Evolutionary conservation across 2,113 vertebrate species (phyloP), one percentile per base, ranked within the genome.

Genomic region (Platysternon megacephalum): DNA sequence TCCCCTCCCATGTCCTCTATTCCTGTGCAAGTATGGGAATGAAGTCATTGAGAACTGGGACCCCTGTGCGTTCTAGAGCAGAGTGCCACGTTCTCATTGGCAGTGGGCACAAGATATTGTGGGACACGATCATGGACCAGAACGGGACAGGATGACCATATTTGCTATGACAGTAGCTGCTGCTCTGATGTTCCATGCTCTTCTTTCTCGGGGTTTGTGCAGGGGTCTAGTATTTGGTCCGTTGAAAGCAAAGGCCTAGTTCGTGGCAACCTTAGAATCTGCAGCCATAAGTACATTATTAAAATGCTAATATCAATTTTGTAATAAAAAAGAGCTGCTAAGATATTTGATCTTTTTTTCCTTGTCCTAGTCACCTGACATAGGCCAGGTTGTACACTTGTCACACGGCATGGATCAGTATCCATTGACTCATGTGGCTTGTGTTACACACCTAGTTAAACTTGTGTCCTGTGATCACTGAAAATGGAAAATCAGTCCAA

Each of bases 271-370:
- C 93, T 93, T 95, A 93, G 94, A 96, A 96, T 86, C 91, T 52
- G 83, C 95, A 93, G 91, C 90, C 89, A 87, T 48, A 5, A 0
- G 90, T 82, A 44, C 89, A 87, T 76, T 85, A 97, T 97, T 97
- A 96, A 97, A 96, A 97, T 93, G 95, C 97, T 96, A 95, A 95
- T 97, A 95, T 95, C 96, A 93, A 95, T 97, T 95, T 97, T 95
- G 95, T 95, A 97, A 97, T 96, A 96, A 68, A 95, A 92, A 89
- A 97, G 96, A 97, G 95, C 95, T 97, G 96, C 83, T 87, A 49
- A 81, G 95, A 95, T 94, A 97, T 95, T 88, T 61, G 95, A 95
- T 97, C 92, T 84, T 95, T 93, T 85, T 83, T 92, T 93, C 93
- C 93, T 84, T 79, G 97, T 93, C 91, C 85, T 51, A 1, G 91